Conservation (phyloP, 2,113 vertebrate genomes). For the Plotosus lineatus region DNA sequence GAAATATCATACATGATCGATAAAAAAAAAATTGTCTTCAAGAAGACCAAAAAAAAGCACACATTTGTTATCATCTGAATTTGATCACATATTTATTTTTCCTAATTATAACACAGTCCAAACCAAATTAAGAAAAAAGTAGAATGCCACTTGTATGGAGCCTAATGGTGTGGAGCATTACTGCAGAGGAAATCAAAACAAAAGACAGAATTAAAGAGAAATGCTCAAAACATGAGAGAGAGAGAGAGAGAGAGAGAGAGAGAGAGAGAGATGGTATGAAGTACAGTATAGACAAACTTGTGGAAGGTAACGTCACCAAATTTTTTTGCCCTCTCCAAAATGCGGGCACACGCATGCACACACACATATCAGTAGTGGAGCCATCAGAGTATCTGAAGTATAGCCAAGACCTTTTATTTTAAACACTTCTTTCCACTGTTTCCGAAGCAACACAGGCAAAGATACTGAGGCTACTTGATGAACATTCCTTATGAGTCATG, state of each 20-base stretch:
- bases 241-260: constrained; percentile 12
- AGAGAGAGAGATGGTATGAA: constrained; percentile 14
- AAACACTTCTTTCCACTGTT: neutral
- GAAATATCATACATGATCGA: neutral
- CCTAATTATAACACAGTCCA: neutral
- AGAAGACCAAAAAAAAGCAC: no score
- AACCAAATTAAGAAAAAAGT: neutral
- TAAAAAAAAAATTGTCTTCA: no score
- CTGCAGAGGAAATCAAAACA: neutral
- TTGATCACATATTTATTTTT: no score
- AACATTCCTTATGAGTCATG: neutral
- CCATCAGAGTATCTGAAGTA: neutral
- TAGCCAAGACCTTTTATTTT: neutral
- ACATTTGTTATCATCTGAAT: neutral
- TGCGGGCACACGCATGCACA: neutral
- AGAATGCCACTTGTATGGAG: neutral
- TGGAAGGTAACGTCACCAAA: constrained; percentile 39
- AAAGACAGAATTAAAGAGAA: neutral
- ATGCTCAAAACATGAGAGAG: neutral
- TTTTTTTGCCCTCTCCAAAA: constrained; percentile 48
- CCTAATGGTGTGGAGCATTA: neutral
- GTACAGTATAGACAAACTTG: constrained; percentile 3
- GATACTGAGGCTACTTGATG: neutral
- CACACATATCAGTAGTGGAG: neutral
- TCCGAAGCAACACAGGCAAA: neutral